Conservation (phyloP, 2,797 vertebrate genomes). For the Dromococcyx pavoninus region DNA sequence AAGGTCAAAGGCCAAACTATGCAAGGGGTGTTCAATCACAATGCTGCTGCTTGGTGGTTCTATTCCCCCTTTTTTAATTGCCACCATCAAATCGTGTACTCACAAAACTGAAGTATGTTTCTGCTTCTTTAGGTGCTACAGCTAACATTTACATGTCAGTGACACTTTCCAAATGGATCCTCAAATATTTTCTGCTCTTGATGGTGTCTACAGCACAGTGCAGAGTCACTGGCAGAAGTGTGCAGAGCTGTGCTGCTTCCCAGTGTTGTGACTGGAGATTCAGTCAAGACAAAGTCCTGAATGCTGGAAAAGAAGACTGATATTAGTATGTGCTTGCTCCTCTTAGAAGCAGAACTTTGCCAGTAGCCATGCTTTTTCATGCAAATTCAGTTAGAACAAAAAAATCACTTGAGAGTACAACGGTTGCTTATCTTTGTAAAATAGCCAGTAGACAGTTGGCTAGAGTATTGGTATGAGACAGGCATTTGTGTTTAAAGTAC, state of each 20-base stretch:
- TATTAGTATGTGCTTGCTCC: neutral
- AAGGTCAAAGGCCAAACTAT: neutral
- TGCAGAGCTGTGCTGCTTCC: fast-evolving
- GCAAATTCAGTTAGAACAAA: neutral
- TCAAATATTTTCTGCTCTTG: neutral
- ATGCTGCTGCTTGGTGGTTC: neutral
- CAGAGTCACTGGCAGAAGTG: neutral
- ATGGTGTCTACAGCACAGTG: neutral
- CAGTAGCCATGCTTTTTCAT: neutral
- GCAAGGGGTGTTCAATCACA: neutral
- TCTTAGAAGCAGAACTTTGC: neutral
- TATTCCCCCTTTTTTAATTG: neutral
- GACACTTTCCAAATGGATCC: neutral
- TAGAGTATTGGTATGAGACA: neutral
- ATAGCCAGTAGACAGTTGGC: neutral
- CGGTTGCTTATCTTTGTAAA: neutral
- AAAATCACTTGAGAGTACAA: neutral
- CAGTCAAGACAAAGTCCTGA: neutral
- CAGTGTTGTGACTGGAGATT: neutral
- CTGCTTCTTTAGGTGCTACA: neutral
- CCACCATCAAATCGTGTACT: fast-evolving
- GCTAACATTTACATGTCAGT: fast-evolving
- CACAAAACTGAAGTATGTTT: fast-evolving
- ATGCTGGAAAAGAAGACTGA: neutral
- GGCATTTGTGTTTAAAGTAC: neutral